Conservation (phyloP, 1,140 invertebrate species). For the Manduca sexta region DNA sequence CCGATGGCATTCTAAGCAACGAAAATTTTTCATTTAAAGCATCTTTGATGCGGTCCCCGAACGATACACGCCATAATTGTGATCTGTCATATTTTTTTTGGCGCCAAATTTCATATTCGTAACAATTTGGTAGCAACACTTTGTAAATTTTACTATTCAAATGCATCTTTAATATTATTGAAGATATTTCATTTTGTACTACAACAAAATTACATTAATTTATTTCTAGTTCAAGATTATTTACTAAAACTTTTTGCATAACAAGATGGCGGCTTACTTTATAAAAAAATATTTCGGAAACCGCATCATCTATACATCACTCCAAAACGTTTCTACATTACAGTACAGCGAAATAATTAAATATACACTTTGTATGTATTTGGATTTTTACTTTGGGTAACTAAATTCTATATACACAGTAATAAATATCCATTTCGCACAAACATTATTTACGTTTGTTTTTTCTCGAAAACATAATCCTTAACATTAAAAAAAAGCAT, state of each 20-base stretch:
- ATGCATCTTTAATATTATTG: too few relatives aligned
- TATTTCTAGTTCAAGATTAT: too few relatives aligned
- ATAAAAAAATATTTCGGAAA: constrained; percentile 28
- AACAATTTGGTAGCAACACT: too few relatives aligned
- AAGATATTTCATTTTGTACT: too few relatives aligned
- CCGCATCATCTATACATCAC: constrained; percentile 20
- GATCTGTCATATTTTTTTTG: constrained; percentile 4
- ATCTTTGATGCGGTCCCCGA: constrained; percentile 32
- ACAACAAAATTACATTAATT: too few relatives aligned
- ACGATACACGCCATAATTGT: constrained; percentile 30
- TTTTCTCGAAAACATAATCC: background rate
- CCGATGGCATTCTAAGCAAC: constrained; percentile 52
- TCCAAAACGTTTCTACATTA: constrained; percentile 35
- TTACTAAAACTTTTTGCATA: too few relatives aligned
- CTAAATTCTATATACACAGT: constrained; percentile 59
- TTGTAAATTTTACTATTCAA: too few relatives aligned
- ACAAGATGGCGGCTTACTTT: too few relatives aligned
- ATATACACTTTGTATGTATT: constrained; percentile 44
- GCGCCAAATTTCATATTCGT: too few relatives aligned
- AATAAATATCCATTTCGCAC: constrained; percentile 9
- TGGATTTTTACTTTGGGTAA: constrained; percentile 56
- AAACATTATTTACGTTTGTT: background rate
- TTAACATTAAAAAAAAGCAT: constrained; percentile 22
- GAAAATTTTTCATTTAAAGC: constrained; percentile 46
- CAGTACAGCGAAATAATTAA: constrained; percentile 45